phyloP scores from a whole-genome alignment of 2,888 invertebrate genomes.

The Theodoxus fluviatilis region DNA sequence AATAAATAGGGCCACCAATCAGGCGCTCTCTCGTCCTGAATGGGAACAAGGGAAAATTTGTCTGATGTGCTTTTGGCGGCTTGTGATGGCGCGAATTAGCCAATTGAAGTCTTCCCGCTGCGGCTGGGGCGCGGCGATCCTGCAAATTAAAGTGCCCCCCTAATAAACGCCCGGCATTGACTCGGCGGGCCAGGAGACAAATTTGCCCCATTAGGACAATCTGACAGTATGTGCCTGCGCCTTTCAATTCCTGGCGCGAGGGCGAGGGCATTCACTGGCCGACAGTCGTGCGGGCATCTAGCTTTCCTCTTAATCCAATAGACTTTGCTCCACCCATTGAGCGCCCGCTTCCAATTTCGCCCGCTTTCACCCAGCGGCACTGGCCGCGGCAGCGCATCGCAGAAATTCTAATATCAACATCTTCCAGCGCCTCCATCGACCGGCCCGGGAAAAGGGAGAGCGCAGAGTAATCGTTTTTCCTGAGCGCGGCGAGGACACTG shows the following conservation, averaged over 20 bases:
- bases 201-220: slow-evolving; percentile 29
- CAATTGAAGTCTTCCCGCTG: slow-evolving; percentile 34
- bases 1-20: slow-evolving; percentile 32
- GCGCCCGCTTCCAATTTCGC: slow-evolving; percentile 25
- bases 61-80: slow-evolving; percentile 28
- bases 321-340: slow-evolving; percentile 24
- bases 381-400: slow-evolving; percentile 17
- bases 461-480: too few species aligned
- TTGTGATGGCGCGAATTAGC: slow-evolving; percentile 33
- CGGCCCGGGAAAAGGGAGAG: too few species aligned
- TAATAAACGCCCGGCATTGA: slow-evolving; percentile 26
- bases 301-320: slow-evolving; percentile 29
- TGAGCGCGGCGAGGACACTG: too few species aligned
- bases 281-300: slow-evolving; percentile 9
- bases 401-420: slow-evolving; percentile 29
- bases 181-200: slow-evolving; percentile 23
- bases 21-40: slow-evolving; percentile 25
- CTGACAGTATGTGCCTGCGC: too few species aligned
- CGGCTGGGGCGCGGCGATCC: slow-evolving; percentile 32
- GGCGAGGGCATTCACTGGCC: slow-evolving; percentile 8
- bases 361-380: slow-evolving; percentile 22
- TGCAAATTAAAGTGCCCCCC: slow-evolving; percentile 33
- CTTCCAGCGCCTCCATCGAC: slow-evolving; percentile 26
- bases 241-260: slow-evolving; percentile 26
- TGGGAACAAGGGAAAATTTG: slow-evolving; percentile 30